Base-by-base conservation (phyloP, 1,140 invertebrate species). In the Rhopalosiphum maidis region DNA sequence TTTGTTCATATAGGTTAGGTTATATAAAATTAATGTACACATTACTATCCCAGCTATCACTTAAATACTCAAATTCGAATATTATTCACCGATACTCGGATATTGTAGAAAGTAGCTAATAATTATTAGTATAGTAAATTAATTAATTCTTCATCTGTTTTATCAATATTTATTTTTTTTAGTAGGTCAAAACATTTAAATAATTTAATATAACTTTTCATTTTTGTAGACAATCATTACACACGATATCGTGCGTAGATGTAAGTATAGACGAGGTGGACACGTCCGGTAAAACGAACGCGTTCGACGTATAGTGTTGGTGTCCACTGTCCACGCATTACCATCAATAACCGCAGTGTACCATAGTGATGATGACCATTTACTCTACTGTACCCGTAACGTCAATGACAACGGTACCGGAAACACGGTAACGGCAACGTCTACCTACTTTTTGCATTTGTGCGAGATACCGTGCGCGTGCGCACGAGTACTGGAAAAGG, bases 391-490 rank as follows among this genome's bases (percentile, higher is more conserved):
- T 68, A 43, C 25, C 37, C 15, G 54, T 21, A n/a, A 68, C 37
- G 37, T 9, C 37, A 25, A 15, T 9, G 37, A 90, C 55, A 30
- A 7, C 25, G 8, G 37, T 60, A 68, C 41, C 37, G 37, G 55
- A 43, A 90, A 90, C 37, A 41, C 89, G 89, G 88, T 90, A 55
- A 90, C 88, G 18, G 35, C n/a, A n/a, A 7, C n/a, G 87, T 3
- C n/a, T 22, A 22, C 7, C 23, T 25, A 11, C 51, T 9, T 60
- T 25, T 77, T 35, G 60, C 30, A 60, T 9, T 60, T 30, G 25
- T 60, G 55, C 55, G 55, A 30, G 9, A 60, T 15, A 60, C 48
- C 15, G 48, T 51, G 48, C 46, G n/a, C 48, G 54, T 25, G n/a
- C 37, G 23, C 25, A 18, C 43, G 85, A 25, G 43, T 25, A 46